Conservation (phyloP, 2,797 vertebrate species). For the Gobio occitaniae region DNA sequence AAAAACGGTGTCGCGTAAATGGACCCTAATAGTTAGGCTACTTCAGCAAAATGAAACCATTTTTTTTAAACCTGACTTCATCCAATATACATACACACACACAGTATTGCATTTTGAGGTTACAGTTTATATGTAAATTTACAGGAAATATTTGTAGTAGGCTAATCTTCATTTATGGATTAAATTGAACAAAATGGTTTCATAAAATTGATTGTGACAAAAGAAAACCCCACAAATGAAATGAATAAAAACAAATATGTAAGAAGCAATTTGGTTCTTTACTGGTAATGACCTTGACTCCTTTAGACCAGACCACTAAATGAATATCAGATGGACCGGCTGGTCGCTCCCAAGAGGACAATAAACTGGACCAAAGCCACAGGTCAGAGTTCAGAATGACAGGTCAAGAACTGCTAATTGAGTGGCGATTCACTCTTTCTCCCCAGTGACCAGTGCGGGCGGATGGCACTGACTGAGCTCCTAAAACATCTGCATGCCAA, state of each 20-base stretch:
- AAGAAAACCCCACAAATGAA: neutral
- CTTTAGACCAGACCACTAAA: conserved; percentile 27
- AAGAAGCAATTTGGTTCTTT: neutral
- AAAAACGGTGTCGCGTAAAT: too few species aligned
- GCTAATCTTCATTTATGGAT: neutral
- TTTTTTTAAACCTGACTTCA: too few species aligned
- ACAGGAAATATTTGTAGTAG: neutral
- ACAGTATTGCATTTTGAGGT: too few species aligned
- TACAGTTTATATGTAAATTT: neutral
- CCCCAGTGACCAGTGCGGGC: conserved; percentile 69
- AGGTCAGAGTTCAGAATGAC: conserved; percentile 70
- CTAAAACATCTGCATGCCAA: conserved; percentile 28
- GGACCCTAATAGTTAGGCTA: too few species aligned
- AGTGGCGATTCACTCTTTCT: conserved; percentile 76
- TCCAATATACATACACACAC: too few species aligned
- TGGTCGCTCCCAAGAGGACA: conserved; percentile 75
- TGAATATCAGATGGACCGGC: conserved; percentile 61
- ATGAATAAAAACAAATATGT: neutral
- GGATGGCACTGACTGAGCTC: conserved; percentile 41
- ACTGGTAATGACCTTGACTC: conserved; percentile 45
- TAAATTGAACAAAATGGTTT: neutral
- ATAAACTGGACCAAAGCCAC: conserved; percentile 71
- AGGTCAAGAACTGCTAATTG: conserved; percentile 80
- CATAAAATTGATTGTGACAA: neutral
- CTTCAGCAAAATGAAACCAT: too few species aligned